Evolutionary conservation across 2,113 vertebrate genomes (phyloP).

Genomic region (Hippolais icterina): DNA sequence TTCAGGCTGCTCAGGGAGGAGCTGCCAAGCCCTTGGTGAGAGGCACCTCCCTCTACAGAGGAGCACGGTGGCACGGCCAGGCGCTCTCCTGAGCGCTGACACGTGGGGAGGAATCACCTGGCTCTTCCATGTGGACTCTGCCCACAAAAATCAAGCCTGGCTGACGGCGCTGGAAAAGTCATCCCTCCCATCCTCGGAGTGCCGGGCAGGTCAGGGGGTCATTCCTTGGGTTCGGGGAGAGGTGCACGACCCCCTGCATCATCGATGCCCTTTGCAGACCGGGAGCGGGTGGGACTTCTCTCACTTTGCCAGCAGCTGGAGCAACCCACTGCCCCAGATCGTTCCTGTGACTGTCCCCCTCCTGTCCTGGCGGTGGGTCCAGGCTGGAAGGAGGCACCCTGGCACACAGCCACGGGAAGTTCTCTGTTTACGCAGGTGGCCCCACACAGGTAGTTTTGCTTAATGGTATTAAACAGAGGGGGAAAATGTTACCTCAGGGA

Average conservation of each 20-base stretch:
- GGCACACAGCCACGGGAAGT: neutral
- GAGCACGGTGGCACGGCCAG: rapidly evolving
- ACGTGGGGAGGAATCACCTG: neutral
- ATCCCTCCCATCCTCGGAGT: rapidly evolving
- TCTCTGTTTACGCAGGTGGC: neutral
- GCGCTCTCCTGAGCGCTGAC: rapidly evolving
- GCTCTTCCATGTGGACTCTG: neutral
- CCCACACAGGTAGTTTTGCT: neutral
- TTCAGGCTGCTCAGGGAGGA: neutral
- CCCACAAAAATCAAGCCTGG: rapidly evolving
- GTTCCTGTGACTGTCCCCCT: rapidly evolving
- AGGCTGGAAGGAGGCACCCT: neutral
- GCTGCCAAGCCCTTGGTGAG: rapidly evolving
- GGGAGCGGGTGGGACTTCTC: neutral
- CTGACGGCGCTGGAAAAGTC: neutral
- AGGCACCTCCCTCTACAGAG: neutral
- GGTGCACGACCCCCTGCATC: rapidly evolving
- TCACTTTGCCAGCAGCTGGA: neutral
- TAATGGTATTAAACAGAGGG: constrained; percentile 33
- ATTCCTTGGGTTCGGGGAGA: neutral
- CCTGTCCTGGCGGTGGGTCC: rapidly evolving
- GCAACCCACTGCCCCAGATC: rapidly evolving
- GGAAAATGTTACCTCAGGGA: neutral
- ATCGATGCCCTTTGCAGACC: rapidly evolving
- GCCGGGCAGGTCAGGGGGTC: rapidly evolving